These are phyloP conservation scores for Diabrotica balteata DNA, from an alignment of 2,888 invertebrate species.

Conservation along the genomic window DNA sequence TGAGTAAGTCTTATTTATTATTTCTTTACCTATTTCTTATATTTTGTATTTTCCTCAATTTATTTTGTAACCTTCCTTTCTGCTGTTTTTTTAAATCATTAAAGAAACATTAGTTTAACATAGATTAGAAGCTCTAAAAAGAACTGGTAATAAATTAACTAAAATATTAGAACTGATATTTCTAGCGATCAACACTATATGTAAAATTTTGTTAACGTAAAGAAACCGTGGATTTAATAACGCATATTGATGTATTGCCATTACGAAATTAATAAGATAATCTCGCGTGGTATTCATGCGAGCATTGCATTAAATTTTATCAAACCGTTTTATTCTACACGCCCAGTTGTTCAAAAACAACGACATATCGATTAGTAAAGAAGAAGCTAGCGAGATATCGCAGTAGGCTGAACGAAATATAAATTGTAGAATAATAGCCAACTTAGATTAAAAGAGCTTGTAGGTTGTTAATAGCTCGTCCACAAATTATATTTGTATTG, in stretches of 20 bases:
- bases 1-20: too few species aligned
- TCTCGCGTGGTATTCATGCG: neutral
- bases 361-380: conserved; percentile 13
- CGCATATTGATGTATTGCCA: neutral
- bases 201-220: too few species aligned
- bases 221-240: too few species aligned
- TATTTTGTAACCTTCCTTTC: too few species aligned
- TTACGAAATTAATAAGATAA: conserved; percentile 2
- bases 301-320: conserved; percentile 8
- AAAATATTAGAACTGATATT: too few species aligned
- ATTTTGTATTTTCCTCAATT: too few species aligned
- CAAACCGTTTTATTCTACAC: conserved; percentile 3
- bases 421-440: conserved; percentile 39
- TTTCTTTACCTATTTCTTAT: too few species aligned
- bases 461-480: conserved; percentile 32
- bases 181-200: too few species aligned
- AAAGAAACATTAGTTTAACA: too few species aligned
- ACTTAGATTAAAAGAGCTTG: conserved; percentile 31
- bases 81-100: too few species aligned
- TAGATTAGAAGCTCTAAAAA: too few species aligned
- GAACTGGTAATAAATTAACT: too few species aligned
- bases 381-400: conserved; percentile 19
- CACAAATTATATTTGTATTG: conserved; percentile 42
- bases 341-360: conserved; percentile 12
- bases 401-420: conserved; percentile 29